phyloP scores from a whole-genome alignment of 1,140 invertebrate genomes.

The Amyelois transitella region DNA sequence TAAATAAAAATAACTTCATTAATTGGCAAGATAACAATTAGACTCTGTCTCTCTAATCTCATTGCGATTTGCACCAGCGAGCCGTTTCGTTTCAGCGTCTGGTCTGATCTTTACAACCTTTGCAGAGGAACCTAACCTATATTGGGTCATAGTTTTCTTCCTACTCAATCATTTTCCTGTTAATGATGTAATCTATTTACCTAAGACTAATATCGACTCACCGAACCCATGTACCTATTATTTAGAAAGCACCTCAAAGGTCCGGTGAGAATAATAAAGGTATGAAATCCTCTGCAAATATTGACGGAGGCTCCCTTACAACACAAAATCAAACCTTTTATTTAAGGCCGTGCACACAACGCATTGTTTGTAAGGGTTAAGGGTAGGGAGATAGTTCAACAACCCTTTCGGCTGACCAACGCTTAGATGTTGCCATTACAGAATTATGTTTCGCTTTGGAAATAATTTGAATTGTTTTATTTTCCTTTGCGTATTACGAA shows the following conservation, averaged over 20 bases:
- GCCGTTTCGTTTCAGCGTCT: no score
- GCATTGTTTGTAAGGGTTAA: constrained; percentile 48
- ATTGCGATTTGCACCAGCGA: no score
- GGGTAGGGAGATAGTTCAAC: constrained; percentile 61
- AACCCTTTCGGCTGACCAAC: constrained; percentile 61
- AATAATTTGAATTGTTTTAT: constrained; percentile 6
- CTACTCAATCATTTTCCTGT: no score
- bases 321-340: constrained; percentile 74
- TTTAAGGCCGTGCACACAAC: constrained; percentile 67
- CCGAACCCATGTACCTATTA: neutral
- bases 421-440: constrained; percentile 20
- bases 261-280: constrained; percentile 44
- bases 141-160: no score
- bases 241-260: constrained; percentile 27
- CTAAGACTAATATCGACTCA: neutral
- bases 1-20: no score
- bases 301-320: constrained; percentile 59
- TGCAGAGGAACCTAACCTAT: no score
- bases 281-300: constrained; percentile 65
- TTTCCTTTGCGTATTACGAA: neutral
- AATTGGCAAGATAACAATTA: no score
- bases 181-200: no score
- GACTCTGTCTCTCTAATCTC: no score
- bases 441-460: constrained; percentile 7
- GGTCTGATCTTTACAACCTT: no score